These are phyloP conservation scores for Leptinotarsa peninsularis DNA, from an alignment of 2,888 invertebrate species.

Conservation along the genomic window DNA sequence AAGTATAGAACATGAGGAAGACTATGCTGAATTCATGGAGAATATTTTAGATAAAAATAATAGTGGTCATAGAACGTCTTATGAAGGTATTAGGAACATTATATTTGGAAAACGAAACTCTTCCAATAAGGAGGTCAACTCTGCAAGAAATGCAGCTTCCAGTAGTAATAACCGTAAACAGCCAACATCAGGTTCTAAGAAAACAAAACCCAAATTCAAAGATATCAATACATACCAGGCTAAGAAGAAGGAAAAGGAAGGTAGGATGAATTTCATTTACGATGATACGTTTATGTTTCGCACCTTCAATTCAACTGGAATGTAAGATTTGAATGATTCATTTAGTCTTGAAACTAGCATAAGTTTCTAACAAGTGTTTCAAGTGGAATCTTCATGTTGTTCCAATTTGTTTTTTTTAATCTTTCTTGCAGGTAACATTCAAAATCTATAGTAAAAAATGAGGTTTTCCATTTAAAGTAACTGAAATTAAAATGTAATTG, in stretches of 20 bases:
- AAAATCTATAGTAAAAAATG: too few species aligned
- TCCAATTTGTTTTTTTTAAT: too few species aligned
- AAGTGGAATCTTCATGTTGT: too few species aligned
- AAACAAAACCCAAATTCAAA: slow-evolving; percentile 57
- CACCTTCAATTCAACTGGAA: too few species aligned
- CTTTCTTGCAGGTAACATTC: too few species aligned
- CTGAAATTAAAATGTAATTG: too few species aligned
- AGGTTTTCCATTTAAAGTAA: too few species aligned
- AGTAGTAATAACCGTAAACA: slow-evolving; percentile 34
- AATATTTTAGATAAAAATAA: slow-evolving; percentile 78
- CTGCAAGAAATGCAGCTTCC: slow-evolving; percentile 16
- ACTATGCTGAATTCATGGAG: slow-evolving; percentile 82
- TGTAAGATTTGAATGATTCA: not conserved
- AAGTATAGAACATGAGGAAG: slow-evolving; percentile 77
- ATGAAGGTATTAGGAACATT: slow-evolving; percentile 63
- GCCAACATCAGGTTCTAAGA: slow-evolving; percentile 35
- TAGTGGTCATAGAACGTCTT: slow-evolving; percentile 75
- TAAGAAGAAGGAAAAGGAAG: slow-evolving; percentile 55
- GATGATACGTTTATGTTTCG: too few species aligned
- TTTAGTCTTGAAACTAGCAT: too few species aligned
- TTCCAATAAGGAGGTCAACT: slow-evolving; percentile 16
- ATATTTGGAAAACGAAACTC: slow-evolving; percentile 55
- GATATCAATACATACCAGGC: slow-evolving; percentile 55
- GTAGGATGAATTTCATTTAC: slow-evolving; percentile 32
- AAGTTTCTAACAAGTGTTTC: too few species aligned